Base-by-base conservation (phyloP, 2,888 invertebrate species). In the Leucophora obtusa region DNA sequence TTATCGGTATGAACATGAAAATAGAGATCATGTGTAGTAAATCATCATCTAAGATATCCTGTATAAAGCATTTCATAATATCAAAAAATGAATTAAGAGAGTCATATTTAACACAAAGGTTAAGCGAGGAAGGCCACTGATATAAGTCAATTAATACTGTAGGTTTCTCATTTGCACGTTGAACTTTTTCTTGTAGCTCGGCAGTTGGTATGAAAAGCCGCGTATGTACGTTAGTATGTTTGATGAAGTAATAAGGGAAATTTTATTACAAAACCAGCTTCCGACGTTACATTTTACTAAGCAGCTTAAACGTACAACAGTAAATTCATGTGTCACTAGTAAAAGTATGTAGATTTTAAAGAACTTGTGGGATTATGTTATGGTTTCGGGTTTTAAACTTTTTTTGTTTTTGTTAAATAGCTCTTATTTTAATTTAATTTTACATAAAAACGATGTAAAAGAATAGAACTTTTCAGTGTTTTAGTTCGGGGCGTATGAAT, bases 241-340 rank as follows among this genome's bases (percentile, higher is more conserved):
- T 38, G 38, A 5, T 17, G 59, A 17, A 62, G 15, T 50, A n/a
- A 62, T 47, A 47, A 47, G 43, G 9, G 24, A 15, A 62, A 62
- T 17, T 50, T 63, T 51, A 51, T 33, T 17, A 51, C 33, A 51
- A 4, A 15, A 7, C 14, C 9, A 63, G 35, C n/a, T 63, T 51
- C 18, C 51, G 38, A 10, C 38, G 11, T 11, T 38, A 38, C 14
- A 47, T 6, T n/a, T 47, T n/a, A 47, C 43, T n/a, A n/a, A n/a
- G 2, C n/a, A 47, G 43, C 43, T 47, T 47, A 47, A 47, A 47
- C 10, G n/a, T 4, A 47, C 43, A 10, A n/a, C 43, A 47, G 43
- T 47, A n/a, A n/a, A n/a, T 38, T 10, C 11, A 11, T 47, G n/a
- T n/a, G 43, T 47, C 43, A 47, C 15, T n/a, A 47, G 43, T n/a